Conservation (phyloP, 2,888 invertebrate species). For the Thumatha senex region DNA sequence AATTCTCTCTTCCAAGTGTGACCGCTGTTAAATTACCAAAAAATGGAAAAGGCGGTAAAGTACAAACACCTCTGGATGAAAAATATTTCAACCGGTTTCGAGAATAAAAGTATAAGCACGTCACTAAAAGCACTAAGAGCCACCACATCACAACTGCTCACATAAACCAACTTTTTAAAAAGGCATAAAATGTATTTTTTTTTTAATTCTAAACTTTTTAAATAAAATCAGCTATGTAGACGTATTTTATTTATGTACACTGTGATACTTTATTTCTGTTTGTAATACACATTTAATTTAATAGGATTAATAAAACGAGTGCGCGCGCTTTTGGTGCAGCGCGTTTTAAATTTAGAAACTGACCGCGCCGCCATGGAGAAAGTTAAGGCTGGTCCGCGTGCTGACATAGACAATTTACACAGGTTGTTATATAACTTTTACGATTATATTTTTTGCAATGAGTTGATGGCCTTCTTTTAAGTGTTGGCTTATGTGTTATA, state of each 20-base stretch:
- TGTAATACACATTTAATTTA: neutral
- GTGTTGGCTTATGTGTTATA: conserved; percentile 2
- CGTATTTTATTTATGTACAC: neutral
- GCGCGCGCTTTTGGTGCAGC: conserved; percentile 20
- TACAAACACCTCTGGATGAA: conserved; percentile 52
- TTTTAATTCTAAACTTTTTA: neutral
- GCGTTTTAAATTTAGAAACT: conserved; percentile 27
- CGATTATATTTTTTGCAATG: conserved; percentile 17
- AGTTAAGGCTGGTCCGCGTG: conserved; percentile 29
- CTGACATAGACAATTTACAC: conserved; percentile 20
- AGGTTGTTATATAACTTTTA: conserved; percentile 18
- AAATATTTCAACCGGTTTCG: conserved; percentile 51
- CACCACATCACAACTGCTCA: conserved; percentile 41
- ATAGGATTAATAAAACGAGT: conserved; percentile 7
- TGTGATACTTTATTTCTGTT: neutral
- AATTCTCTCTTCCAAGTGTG: conserved; percentile 59
- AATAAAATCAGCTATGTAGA: neutral
- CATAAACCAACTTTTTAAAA: neutral
- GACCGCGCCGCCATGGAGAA: conserved; percentile 34
- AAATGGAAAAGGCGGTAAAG: conserved; percentile 54
- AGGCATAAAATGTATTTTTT: neutral
- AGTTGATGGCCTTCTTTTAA: conserved; percentile 16
- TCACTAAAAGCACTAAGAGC: conserved; percentile 45
- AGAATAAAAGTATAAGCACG: conserved; percentile 51
- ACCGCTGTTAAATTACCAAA: conserved; percentile 63